These are phyloP conservation scores for Acomys russatus DNA, from an alignment of 2,797 vertebrate genomes.

Conservation along the genomic window DNA sequence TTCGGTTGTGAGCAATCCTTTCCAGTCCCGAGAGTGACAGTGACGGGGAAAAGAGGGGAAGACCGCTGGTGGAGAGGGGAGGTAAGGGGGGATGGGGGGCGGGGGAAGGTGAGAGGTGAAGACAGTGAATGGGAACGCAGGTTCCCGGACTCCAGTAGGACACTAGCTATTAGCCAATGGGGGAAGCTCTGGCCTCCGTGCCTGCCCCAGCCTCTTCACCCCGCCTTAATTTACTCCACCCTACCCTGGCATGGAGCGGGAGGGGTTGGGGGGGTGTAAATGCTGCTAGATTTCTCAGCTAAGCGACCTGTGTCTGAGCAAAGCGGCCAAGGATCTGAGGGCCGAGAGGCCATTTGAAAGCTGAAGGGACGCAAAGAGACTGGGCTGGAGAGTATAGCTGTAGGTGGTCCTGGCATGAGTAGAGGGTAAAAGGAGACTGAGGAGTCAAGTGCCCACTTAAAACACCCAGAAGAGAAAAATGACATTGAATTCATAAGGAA, in stretches of 20 bases:
- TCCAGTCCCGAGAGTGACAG: slow-evolving; percentile 88
- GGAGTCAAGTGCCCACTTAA: neutral
- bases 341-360: neutral
- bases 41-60: neutral
- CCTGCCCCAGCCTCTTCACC: slow-evolving; percentile 68
- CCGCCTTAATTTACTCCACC: slow-evolving; percentile 56
- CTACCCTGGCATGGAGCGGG: slow-evolving; percentile 64
- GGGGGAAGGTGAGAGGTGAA: slow-evolving; percentile 12
- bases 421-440: neutral
- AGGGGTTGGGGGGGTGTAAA: slow-evolving; percentile 43
- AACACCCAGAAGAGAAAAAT: neutral
- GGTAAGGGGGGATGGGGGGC: slow-evolving; percentile 65
- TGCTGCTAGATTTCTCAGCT: slow-evolving; percentile 30
- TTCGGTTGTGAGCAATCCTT: slow-evolving; percentile 80
- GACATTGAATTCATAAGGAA: neutral
- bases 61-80: slow-evolving; percentile 33
- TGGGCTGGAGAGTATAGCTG: neutral
- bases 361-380: neutral
- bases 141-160: slow-evolving; percentile 85
- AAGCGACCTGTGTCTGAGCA: slow-evolving; percentile 65
- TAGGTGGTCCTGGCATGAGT: neutral
- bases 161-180: slow-evolving; percentile 92
- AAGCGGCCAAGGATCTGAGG: neutral
- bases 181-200: slow-evolving; percentile 73
- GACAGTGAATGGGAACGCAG: slow-evolving; percentile 7